Conservation (phyloP, 1,140 invertebrate species). For the Sitobion miscanthi region DNA sequence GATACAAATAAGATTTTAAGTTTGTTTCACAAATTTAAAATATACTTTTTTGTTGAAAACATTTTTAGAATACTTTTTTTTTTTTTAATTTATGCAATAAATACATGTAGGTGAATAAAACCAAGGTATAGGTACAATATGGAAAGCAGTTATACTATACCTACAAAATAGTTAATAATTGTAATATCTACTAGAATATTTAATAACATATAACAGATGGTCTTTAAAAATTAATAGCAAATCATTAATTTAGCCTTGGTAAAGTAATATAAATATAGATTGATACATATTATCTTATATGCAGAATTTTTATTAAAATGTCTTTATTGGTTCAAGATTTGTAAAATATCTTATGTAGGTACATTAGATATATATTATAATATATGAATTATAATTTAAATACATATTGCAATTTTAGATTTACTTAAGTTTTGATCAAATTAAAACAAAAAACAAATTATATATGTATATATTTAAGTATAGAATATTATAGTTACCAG, state of each 20-base stretch:
- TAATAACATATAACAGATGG: not conserved
- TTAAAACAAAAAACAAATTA: not conserved
- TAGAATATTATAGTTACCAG: slow-evolving; percentile 17
- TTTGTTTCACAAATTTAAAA: not conserved
- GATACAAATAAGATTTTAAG: not conserved
- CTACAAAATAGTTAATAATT: not conserved
- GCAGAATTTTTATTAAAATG: not conserved
- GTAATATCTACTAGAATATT: not conserved
- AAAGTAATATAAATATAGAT: not conserved
- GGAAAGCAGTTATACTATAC: not conserved
- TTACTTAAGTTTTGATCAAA: no score
- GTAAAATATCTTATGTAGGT: not conserved
- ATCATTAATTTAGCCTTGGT: not conserved
- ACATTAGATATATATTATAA: not conserved
- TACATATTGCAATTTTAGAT: no score
- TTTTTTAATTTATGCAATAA: not conserved
- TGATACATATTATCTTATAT: not conserved
- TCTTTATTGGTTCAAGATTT: not conserved
- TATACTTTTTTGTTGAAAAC: not conserved
- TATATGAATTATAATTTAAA: no score
- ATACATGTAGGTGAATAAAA: not conserved
- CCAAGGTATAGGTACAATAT: not conserved
- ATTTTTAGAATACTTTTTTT: not conserved
- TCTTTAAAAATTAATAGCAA: not conserved
- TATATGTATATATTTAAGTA: not conserved